Percentiles rank a stretch among this genome's conserved stretches.
Evolutionary conservation across 2,113 vertebrate genomes (phyloP).

Genomic region (Xyrauchen texanus): DNA sequence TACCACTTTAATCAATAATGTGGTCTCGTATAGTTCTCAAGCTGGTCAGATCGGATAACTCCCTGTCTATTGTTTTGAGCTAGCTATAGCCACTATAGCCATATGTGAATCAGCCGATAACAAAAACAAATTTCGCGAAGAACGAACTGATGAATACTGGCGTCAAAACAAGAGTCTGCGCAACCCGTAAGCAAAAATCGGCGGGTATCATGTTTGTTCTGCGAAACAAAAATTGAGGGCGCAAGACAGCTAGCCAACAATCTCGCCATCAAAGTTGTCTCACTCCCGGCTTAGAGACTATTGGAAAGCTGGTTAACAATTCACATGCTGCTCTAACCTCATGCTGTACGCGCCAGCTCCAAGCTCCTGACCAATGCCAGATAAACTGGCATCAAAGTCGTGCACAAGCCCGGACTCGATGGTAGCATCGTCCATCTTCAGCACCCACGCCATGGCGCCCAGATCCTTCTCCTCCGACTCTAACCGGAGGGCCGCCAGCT

Average conservation of each 20-base stretch:
- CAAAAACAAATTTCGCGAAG: neutral
- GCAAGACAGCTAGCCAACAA: neutral
- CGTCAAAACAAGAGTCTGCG: neutral
- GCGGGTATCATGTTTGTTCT: neutral
- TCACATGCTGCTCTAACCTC: slow-evolving; percentile 69
- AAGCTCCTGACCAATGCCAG: slow-evolving; percentile 95
- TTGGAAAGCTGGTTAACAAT: neutral
- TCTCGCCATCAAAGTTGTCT: slow-evolving; percentile 2
- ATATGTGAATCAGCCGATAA: neutral
- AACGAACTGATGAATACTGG: neutral
- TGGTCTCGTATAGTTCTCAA: neutral
- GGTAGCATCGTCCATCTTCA: slow-evolving; percentile 94
- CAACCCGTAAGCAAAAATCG: neutral
- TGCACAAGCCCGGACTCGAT: slow-evolving; percentile 96
- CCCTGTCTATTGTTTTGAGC: slow-evolving; percentile 34
- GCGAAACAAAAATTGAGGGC: neutral
- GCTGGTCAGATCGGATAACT: neutral
- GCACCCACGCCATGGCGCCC: slow-evolving; percentile 90
- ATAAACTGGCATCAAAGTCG: slow-evolving; percentile 96
- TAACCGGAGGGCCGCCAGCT: slow-evolving; percentile 74
- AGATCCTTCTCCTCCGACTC: slow-evolving; percentile 78
- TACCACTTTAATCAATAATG: neutral
- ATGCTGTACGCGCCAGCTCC: slow-evolving; percentile 97
- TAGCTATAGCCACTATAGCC: slow-evolving; percentile 15
- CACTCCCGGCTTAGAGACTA: neutral